phyloP scores from a whole-genome alignment of 1,140 invertebrate species.

The Caerostris extrusa region DNA sequence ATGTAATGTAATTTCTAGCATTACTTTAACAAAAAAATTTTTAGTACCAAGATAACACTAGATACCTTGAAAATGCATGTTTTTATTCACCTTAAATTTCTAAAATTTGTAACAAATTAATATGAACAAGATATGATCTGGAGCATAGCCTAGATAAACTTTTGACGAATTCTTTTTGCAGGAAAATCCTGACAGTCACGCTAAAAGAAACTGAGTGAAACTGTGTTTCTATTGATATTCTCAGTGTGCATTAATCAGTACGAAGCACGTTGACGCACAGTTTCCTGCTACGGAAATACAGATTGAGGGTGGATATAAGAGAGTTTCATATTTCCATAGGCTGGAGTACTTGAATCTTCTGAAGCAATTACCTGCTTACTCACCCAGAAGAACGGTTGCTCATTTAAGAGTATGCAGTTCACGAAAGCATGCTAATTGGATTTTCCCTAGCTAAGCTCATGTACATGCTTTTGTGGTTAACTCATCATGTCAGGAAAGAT shows the following conservation, averaged over 20 bases:
- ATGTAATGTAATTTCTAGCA: too few relatives aligned
- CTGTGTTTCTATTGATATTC: neutral
- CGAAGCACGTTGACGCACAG: neutral
- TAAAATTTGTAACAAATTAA: too few relatives aligned
- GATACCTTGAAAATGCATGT: too few relatives aligned
- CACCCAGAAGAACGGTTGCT: neutral
- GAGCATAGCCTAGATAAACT: neutral
- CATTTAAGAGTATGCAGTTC: neutral
- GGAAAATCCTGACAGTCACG: neutral
- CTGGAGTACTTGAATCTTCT: neutral
- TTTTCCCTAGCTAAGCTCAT: neutral
- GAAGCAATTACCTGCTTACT: neutral
- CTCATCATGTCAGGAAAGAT: neutral
- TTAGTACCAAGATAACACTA: too few relatives aligned
- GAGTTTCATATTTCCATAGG: neutral
- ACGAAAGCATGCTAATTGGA: neutral
- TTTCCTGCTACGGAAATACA: neutral
- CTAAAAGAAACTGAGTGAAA: neutral
- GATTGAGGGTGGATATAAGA: neutral
- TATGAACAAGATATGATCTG: too few relatives aligned
- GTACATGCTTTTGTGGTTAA: neutral
- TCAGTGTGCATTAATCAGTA: neutral
- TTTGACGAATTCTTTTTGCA: neutral
- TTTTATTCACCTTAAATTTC: too few relatives aligned
- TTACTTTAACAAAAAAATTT: too few relatives aligned